A percentile compares a stretch with the other conserved stretches of the same genome.
phyloP scores from a whole-genome alignment of 2,113 vertebrate species.

The Prionailurus bengalensis region DNA sequence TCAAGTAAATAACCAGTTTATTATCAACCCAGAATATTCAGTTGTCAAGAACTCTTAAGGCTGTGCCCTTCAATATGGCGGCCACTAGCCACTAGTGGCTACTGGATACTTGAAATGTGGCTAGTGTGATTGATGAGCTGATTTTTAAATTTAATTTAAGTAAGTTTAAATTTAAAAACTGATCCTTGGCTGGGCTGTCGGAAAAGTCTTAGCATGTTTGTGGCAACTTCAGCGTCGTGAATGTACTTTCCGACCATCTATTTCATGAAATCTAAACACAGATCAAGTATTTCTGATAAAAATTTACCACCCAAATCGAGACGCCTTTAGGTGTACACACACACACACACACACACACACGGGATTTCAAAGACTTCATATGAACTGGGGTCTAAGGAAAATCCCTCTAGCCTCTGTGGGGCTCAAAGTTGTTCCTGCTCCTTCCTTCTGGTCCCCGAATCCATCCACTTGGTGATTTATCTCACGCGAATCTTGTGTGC shows the following conservation, averaged over 20 bases:
- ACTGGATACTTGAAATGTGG: background rate
- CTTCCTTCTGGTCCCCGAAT: background rate
- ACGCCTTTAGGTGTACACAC: background rate
- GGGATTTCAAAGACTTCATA: constrained; percentile 59
- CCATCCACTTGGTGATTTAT: background rate
- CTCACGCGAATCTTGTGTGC: constrained; percentile 5
- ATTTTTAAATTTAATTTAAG: constrained; percentile 38
- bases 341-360: background rate
- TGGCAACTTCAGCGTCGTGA: background rate
- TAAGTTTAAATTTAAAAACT: constrained; percentile 42
- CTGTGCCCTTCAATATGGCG: background rate
- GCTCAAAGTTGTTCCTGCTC: background rate
- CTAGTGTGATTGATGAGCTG: background rate
- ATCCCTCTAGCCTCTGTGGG: background rate
- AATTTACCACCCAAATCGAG: constrained; percentile 5
- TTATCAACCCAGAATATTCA: constrained; percentile 13
- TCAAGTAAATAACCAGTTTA: constrained; percentile 58
- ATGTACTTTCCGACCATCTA: background rate
- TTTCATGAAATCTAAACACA: constrained; percentile 57
- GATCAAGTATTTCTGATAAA: constrained; percentile 47
- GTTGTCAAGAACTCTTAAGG: constrained; percentile 2
- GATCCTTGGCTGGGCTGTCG: background rate
- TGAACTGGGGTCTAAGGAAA: background rate
- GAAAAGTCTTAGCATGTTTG: constrained; percentile 18
- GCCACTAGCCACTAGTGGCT: background rate